phyloP scores from a whole-genome alignment of 2,113 vertebrate genomes.

The Cebus imitator region DNA sequence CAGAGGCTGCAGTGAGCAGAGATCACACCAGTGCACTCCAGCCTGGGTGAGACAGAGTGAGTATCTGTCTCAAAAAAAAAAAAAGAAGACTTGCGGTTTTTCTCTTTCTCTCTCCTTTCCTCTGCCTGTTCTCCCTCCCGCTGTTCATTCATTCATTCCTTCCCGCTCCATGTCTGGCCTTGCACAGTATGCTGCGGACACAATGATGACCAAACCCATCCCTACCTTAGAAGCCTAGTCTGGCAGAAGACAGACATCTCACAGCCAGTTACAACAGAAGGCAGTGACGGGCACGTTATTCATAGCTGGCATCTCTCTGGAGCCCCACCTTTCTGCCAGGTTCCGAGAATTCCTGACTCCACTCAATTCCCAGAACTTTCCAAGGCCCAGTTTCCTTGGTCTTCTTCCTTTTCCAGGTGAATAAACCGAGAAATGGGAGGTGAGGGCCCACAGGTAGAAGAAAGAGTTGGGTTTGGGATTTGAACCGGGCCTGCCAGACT shows the following conservation, averaged over 20 bases:
- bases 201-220: rapidly evolving
- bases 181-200: rapidly evolving
- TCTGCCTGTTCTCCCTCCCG: too few species aligned
- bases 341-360: background rate
- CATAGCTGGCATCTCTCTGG: background rate
- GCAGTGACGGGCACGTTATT: rapidly evolving
- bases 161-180: background rate
- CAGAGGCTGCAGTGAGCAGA: too few species aligned
- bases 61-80: too few species aligned
- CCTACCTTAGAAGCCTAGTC: rapidly evolving
- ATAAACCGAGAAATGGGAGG: background rate
- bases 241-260: background rate
- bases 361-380: background rate
- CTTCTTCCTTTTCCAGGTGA: background rate
- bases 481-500: background rate
- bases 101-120: background rate
- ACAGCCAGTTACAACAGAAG: background rate
- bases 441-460: background rate
- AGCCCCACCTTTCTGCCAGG: background rate
- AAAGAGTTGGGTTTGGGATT: background rate
- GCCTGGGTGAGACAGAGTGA: too few species aligned
- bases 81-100: background rate
- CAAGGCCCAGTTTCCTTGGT: background rate
- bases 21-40: too few species aligned
- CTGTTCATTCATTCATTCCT: background rate